Evolutionary conservation across 1,140 invertebrate species (phyloP).

Genomic region (Brachionus rubens): DNA sequence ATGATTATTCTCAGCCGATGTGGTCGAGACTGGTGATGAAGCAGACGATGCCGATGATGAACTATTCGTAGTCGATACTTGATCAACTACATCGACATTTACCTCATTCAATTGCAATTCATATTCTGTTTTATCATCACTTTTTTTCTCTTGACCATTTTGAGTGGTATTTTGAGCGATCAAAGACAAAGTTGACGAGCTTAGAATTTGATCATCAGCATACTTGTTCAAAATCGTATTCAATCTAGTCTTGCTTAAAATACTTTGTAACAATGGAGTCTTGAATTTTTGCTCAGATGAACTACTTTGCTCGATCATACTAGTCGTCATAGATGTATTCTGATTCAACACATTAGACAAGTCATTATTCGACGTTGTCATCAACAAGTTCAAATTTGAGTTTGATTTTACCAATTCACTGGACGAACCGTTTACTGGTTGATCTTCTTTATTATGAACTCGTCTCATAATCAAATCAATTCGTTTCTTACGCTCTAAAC

Average conservation of each 20-base stretch:
- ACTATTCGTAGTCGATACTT: not conserved
- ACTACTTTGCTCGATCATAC: constrained; percentile 24
- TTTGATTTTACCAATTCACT: not conserved
- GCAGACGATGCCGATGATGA: constrained; percentile 8
- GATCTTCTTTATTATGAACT: constrained; percentile 42
- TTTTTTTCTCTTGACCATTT: not conserved
- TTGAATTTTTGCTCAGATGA: constrained; percentile 24
- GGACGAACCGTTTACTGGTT: not conserved
- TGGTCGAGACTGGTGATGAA: constrained; percentile 13
- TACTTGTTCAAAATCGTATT: constrained; percentile 42
- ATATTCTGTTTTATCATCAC: not conserved
- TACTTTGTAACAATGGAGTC: constrained; percentile 42
- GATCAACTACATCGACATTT: constrained; percentile 20
- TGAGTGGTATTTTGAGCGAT: constrained; percentile 24
- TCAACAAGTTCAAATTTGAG: constrained; percentile 16
- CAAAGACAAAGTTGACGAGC: constrained; percentile 42
- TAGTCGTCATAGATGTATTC: constrained; percentile 38
- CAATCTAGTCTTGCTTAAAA: constrained; percentile 41
- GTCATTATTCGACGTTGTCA: constrained; percentile 26
- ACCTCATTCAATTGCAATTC: constrained; percentile 36
- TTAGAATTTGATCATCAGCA: constrained; percentile 43
- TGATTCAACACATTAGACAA: constrained; percentile 5
- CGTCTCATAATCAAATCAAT: constrained; percentile 44
- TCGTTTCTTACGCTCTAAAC: constrained; percentile 26
- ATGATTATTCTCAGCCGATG: constrained; percentile 7